Conservation (phyloP, 2,113 vertebrate genomes). For the Micronycteris hirsuta region DNA sequence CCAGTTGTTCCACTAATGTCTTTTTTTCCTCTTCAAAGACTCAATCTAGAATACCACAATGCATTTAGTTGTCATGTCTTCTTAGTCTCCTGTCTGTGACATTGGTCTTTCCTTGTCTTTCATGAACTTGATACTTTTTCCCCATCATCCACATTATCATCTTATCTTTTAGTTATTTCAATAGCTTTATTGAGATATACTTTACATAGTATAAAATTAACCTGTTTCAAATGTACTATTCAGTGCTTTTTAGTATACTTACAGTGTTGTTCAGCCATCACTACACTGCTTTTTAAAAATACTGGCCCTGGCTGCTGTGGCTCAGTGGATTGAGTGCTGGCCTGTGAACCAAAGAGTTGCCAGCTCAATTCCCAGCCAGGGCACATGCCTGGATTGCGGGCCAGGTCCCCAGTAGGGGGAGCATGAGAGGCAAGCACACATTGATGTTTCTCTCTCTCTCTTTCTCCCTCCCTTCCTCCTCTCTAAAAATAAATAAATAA, state of each 20-base stretch:
- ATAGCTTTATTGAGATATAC: neutral
- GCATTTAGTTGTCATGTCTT: neutral
- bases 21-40: neutral
- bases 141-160: neutral
- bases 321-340: too few relatives aligned
- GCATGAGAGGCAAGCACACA: too few relatives aligned
- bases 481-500: too few relatives aligned
- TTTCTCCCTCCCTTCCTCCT: too few relatives aligned
- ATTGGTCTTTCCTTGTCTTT: neutral
- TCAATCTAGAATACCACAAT: neutral
- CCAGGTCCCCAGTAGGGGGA: too few relatives aligned
- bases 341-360: too few relatives aligned
- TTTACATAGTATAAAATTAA: neutral
- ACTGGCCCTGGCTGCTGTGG: neutral
- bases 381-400: too few relatives aligned
- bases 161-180: neutral
- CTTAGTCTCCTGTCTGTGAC: neutral
- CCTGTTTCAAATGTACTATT: neutral
- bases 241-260: neutral
- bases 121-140: neutral
- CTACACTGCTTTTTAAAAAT: neutral
- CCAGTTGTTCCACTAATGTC: neutral
- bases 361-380: too few relatives aligned
- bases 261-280: neutral
- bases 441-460: too few relatives aligned